Evolutionary conservation across 2,888 invertebrate genomes (phyloP).

Genomic region (Leptopterna dolabrata): DNA sequence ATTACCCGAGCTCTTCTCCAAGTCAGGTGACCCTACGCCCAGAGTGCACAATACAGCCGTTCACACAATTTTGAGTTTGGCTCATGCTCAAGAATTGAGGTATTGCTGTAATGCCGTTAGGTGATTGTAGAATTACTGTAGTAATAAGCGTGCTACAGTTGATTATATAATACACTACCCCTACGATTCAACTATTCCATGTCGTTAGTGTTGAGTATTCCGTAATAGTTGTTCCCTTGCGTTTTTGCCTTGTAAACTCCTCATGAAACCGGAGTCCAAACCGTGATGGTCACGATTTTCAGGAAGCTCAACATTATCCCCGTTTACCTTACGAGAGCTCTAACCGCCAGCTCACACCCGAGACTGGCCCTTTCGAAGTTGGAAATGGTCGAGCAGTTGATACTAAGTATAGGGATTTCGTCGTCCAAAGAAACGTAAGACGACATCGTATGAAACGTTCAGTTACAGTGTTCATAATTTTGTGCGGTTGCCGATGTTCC

Average conservation of each 20-base stretch:
- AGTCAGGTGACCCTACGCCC: slow-evolving; percentile 89
- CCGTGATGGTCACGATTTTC: slow-evolving; percentile 49
- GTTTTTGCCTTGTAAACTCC: background rate
- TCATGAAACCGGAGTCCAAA: background rate
- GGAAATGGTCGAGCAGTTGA: slow-evolving; percentile 88
- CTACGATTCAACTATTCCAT: too few relatives aligned
- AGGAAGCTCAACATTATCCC: slow-evolving; percentile 86
- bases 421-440: slow-evolving; percentile 84
- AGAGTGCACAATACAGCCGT: slow-evolving; percentile 88
- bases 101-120: slow-evolving; percentile 63
- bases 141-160: background rate
- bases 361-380: slow-evolving; percentile 85
- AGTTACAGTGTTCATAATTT: too few relatives aligned
- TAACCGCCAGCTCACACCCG: slow-evolving; percentile 87
- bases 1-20: slow-evolving; percentile 83
- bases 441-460: background rate
- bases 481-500: background rate
- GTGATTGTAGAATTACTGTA: background rate
- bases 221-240: too few relatives aligned
- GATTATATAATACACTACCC: too few relatives aligned
- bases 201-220: too few relatives aligned
- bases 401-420: slow-evolving; percentile 85
- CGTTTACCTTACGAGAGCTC: slow-evolving; percentile 83
- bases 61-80: slow-evolving; percentile 87
- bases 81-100: slow-evolving; percentile 84